Evolutionary conservation across 1,140 invertebrate species (phyloP), one percentile per base, ranked within the genome.

Genomic region (Sycophila sp.): DNA sequence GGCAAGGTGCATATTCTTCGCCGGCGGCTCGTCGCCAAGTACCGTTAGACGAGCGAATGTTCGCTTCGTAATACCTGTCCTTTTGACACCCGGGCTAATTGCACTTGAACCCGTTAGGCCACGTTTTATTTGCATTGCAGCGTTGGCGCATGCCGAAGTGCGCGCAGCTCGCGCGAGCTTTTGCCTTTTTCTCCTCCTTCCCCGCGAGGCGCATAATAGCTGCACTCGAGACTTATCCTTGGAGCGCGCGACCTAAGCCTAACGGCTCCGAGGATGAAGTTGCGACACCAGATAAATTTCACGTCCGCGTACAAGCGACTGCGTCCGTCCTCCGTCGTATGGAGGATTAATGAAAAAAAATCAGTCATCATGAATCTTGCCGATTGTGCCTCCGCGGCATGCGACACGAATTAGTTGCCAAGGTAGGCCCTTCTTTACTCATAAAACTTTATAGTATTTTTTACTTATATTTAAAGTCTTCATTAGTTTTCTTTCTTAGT

Each of bases 71-170:
- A 56, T 69, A 60, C 47, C 59, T 66, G 78, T 80, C 76, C 73
- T 79, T 80, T 78, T 75, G 78, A 79, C 77, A 76, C 73, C 72
- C 58, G 64, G 70, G 74, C 75, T 80, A 80, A 80, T 80, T 79
- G 74, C 73, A 66, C 36, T 71, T 69, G 67, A 64, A 59, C 47
- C 68, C 68, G 68, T 70, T 70, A 74, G 11, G 51, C 34, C 32
- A 38, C 42, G 59, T 71, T 74, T 74, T 74, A 74, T 74, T 74
- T 71, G 63, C 72, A 74, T 74, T 64, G 69, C 17, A 47, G 38
- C 24, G 30, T 15, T 17, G 28, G 22, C 65, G 24, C 65, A 22
- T 10, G 53, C 45, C 47, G 40, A 47, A 38, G 15, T 11, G 26
- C n/a, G n/a, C 34, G 7, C 4, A 11, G 45, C 45, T 49, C 45